phyloP scores from a whole-genome alignment of 2,113 vertebrate genomes.

The Caranx ignobilis region DNA sequence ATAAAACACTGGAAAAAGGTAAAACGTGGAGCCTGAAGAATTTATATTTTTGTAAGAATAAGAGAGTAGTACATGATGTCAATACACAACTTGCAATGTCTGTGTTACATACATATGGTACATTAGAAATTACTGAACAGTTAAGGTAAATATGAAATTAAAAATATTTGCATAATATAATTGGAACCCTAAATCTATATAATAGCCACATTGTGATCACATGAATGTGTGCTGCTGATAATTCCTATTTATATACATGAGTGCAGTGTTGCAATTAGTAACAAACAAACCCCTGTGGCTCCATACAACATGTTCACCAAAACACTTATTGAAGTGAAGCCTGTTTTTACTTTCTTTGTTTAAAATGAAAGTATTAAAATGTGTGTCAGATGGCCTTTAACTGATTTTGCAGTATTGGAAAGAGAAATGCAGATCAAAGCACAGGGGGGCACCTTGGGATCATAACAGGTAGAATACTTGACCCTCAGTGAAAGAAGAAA shows the following conservation, averaged over 20 bases:
- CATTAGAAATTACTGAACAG: background rate
- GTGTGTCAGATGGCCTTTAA: slow-evolving; percentile 23
- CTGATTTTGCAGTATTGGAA: slow-evolving; percentile 30
- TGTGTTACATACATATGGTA: background rate
- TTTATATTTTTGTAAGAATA: background rate
- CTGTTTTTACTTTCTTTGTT: background rate
- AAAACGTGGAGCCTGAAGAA: no score
- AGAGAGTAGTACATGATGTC: background rate
- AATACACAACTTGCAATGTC: background rate
- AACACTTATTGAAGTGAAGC: background rate
- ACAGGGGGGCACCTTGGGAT: slow-evolving; percentile 37
- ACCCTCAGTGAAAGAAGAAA: slow-evolving; percentile 45
- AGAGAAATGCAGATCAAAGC: slow-evolving; percentile 71
- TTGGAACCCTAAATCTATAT: background rate
- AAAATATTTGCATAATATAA: background rate
- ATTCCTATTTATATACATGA: background rate
- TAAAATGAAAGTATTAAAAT: slow-evolving; percentile 31
- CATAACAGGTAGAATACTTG: slow-evolving; percentile 63
- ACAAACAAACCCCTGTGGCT: background rate
- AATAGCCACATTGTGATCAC: background rate
- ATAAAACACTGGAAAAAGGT: no score
- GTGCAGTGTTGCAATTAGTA: background rate
- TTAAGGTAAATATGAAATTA: background rate
- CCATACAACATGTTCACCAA: background rate
- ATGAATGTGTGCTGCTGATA: background rate